These are phyloP conservation scores for Sciurus vulgaris DNA, from an alignment of 2,797 vertebrate genomes.

Conservation along the genomic window DNA sequence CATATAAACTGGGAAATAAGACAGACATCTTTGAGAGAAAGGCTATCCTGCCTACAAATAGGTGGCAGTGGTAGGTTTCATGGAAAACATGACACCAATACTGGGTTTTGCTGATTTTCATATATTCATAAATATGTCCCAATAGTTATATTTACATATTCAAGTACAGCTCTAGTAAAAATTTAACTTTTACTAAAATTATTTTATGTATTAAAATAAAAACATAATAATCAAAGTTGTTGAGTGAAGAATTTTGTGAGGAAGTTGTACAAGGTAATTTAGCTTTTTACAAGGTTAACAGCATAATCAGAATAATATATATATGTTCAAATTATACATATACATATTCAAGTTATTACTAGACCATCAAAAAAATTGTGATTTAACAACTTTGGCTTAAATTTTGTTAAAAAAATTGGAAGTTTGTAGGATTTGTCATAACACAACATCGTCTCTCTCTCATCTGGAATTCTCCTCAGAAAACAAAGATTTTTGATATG, in stretches of 20 bases:
- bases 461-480: not conserved
- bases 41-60: not conserved
- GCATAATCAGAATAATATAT: not conserved
- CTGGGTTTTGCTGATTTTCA: not conserved
- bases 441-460: not conserved
- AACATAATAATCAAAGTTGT: not conserved
- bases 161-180: not conserved
- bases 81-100: not conserved
- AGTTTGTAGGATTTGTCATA: not conserved
- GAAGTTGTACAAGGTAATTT: not conserved
- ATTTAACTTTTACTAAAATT: not conserved
- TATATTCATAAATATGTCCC: not conserved
- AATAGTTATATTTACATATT: not conserved
- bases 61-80: not conserved
- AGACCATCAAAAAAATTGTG: not conserved
- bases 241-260: not conserved
- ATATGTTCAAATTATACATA: too few relatives aligned
- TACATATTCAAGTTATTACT: not conserved
- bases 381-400: not conserved
- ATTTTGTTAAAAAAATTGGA: not conserved
- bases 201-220: not conserved
- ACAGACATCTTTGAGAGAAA: not conserved
- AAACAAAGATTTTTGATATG: not conserved
- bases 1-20: not conserved
- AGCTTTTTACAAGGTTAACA: not conserved